Percentiles rank a stretch among this genome's conserved stretches.
These are phyloP conservation scores for Phrynocephalus guinanensis DNA, from an alignment of 2,797 vertebrate species.

Conservation along the genomic window DNA sequence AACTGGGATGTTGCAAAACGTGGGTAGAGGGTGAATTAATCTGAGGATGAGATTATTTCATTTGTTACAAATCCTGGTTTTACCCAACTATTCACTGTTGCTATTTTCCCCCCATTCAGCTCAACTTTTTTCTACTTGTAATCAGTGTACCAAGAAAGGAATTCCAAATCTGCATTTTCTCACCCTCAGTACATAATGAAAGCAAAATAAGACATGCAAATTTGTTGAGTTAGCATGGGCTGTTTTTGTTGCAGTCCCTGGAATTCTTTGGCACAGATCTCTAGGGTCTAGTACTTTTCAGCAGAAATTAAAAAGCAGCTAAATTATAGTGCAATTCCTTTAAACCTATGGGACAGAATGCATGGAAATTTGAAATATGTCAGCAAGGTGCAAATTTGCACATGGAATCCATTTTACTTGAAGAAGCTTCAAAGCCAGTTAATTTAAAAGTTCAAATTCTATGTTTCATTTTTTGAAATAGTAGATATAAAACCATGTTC, in stretches of 20 bases:
- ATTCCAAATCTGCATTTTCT: neutral
- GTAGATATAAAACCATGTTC: neutral
- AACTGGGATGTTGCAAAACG: neutral
- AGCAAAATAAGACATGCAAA: conserved; percentile 2
- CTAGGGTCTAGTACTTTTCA: neutral
- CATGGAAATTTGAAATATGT: neutral
- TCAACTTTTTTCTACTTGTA: neutral
- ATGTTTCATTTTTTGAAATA: neutral
- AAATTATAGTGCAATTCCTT: neutral
- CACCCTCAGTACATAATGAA: neutral
- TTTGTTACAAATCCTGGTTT: neutral
- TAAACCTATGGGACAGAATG: neutral
- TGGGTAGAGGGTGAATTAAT: neutral
- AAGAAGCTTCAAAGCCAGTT: neutral
- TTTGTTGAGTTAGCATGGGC: neutral
- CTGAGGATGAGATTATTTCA: neutral
- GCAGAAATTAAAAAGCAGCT: neutral
- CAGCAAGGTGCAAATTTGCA: neutral
- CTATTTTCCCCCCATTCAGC: neutral
- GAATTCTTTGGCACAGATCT: neutral
- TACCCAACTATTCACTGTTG: neutral
- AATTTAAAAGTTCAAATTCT: neutral
- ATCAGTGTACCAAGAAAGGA: neutral
- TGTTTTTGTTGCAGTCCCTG: neutral
- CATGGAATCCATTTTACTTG: neutral